Evolutionary conservation across 2,113 vertebrate genomes (phyloP).

Genomic region (Ochotona princeps): DNA sequence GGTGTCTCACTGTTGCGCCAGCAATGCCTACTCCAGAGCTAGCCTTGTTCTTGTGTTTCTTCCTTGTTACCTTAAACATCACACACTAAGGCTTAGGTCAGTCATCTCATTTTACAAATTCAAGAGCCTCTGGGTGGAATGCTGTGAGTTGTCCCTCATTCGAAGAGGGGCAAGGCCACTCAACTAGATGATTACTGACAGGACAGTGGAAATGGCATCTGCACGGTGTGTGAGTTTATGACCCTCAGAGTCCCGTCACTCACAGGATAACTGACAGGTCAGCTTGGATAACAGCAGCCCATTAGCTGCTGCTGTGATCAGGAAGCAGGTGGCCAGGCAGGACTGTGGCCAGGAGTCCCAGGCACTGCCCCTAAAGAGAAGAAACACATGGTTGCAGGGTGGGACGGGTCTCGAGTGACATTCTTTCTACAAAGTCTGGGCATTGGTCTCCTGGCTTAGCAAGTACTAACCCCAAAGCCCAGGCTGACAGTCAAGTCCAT

Average conservation of each 20-base stretch:
- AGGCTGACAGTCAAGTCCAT: not conserved
- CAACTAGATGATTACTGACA: fast-evolving
- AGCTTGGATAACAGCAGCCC: not conserved
- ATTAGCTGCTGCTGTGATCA: fast-evolving
- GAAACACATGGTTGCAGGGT: not conserved
- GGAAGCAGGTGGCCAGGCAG: not conserved
- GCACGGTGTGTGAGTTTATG: not conserved
- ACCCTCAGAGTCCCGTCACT: not conserved
- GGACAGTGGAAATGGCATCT: not conserved
- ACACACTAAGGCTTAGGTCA: not conserved
- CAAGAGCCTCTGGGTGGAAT: not conserved
- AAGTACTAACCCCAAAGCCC: not conserved
- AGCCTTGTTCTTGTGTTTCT: not conserved
- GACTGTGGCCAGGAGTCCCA: not conserved
- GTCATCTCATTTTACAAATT: not conserved
- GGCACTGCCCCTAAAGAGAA: not conserved
- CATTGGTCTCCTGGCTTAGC: not conserved
- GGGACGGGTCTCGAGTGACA: no score
- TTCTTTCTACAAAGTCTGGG: not conserved
- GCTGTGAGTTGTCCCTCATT: not conserved
- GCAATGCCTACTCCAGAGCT: no score
- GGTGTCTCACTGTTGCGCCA: no score
- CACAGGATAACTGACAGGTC: not conserved
- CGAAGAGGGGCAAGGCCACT: no score
- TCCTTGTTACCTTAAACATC: not conserved